A percentile compares a stretch with the other conserved stretches of the same genome.
Conservation (phyloP, 2,888 invertebrate species). For the Pseudococcus jackbeardsleyi region DNA sequence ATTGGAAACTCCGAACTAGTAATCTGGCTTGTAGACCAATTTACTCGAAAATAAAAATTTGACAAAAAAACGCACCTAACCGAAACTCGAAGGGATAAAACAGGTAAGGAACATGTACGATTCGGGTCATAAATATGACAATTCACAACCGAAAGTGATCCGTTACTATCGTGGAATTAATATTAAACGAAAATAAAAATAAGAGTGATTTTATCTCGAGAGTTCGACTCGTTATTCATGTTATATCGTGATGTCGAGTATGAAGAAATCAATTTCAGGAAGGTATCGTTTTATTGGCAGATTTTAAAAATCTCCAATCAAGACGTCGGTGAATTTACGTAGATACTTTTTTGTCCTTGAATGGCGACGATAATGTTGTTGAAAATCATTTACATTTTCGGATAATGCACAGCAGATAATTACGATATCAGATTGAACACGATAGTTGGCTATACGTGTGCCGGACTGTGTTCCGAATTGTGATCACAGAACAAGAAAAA, state of each 20-base stretch:
- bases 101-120: not conserved
- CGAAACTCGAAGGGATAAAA: slow-evolving; percentile 4
- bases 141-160: slow-evolving; percentile 40
- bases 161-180: slow-evolving; percentile 24
- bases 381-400: slow-evolving; percentile 43
- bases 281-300: slow-evolving; percentile 32
- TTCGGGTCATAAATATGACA: slow-evolving; percentile 17
- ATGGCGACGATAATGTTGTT: not conserved
- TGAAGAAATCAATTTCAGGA: slow-evolving; percentile 51
- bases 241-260: slow-evolving; percentile 20
- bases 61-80: not conserved
- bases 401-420: slow-evolving; percentile 15
- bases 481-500: slow-evolving; percentile 28
- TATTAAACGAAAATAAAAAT: slow-evolving; percentile 26
- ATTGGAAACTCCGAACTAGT: not conserved
- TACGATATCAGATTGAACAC: slow-evolving; percentile 46
- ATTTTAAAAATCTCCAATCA: not conserved
- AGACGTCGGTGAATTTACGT: not conserved
- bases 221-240: slow-evolving; percentile 31
- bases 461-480: not conserved
- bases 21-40: not conserved
- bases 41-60: not conserved
- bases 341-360: slow-evolving; percentile 29
- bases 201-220: slow-evolving; percentile 4
- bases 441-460: not conserved